phyloP scores from a whole-genome alignment of 2,113 vertebrate genomes.

The Siphamia tubifer region DNA sequence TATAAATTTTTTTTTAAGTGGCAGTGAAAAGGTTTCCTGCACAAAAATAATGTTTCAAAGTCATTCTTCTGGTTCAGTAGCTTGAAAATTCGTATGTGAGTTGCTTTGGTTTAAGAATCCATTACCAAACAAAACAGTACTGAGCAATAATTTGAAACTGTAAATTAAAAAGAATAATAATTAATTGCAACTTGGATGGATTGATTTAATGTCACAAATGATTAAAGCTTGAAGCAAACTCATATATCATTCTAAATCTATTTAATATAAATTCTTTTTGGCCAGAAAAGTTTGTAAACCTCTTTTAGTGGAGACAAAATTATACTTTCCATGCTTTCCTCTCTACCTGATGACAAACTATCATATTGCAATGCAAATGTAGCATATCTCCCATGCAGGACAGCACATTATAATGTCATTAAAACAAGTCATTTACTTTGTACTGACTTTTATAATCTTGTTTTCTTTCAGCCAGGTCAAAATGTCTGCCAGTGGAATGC shows the following conservation, averaged over 20 bases:
- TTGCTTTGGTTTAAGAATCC: neutral
- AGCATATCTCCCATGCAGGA: neutral
- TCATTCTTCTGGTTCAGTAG: neutral
- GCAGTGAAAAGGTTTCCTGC: too few relatives aligned
- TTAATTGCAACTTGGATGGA: neutral
- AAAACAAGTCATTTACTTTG: constrained; percentile 24
- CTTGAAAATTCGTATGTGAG: neutral
- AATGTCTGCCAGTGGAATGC: neutral
- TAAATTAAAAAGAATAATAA: neutral
- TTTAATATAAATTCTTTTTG: neutral
- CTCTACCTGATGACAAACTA: neutral
- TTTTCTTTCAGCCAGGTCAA: neutral
- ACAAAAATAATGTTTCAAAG: too few relatives aligned
- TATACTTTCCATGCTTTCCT: neutral
- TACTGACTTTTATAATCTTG: neutral
- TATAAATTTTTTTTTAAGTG: too few relatives aligned
- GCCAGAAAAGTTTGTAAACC: neutral
- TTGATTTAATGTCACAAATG: constrained; percentile 8
- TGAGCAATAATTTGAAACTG: neutral
- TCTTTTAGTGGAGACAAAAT: neutral
- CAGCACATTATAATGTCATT: constrained; percentile 26
- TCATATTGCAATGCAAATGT: neutral
- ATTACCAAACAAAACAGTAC: neutral
- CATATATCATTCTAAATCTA: neutral
- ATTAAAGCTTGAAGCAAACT: neutral